These are phyloP conservation scores for Syngnathus floridae DNA, from an alignment of 2,113 vertebrate genomes.

Conservation along the genomic window DNA sequence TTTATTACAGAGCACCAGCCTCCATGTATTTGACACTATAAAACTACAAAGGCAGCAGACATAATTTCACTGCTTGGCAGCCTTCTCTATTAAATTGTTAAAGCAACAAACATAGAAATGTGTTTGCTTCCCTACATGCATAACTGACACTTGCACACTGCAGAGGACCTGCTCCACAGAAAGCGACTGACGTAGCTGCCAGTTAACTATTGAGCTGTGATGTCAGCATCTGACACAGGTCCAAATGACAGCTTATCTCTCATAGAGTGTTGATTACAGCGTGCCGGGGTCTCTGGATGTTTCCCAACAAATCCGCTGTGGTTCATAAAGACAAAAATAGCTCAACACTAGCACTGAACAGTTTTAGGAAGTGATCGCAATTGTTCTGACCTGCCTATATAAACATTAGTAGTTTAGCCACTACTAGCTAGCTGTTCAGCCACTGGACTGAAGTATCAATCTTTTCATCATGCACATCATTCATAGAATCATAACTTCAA, in stretches of 20 bases:
- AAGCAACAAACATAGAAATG: neutral
- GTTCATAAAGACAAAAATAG: conserved; percentile 12
- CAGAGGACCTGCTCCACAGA: conserved; percentile 11
- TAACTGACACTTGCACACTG: conserved; percentile 12
- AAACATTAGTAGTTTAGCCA: too few relatives aligned
- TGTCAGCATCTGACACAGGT: conserved; percentile 30
- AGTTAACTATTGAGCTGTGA: conserved; percentile 40
- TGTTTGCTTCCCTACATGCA: conserved; percentile 7
- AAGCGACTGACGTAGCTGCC: conserved; percentile 1
- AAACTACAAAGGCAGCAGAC: neutral
- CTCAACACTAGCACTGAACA: neutral
- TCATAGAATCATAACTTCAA: too few relatives aligned
- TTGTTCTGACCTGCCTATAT: too few relatives aligned
- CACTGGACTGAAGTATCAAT: too few relatives aligned
- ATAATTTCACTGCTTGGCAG: neutral
- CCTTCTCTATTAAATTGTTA: neutral
- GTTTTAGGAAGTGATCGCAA: too few relatives aligned
- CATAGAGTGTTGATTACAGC: conserved; percentile 19
- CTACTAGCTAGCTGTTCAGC: too few relatives aligned
- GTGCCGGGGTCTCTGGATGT: neutral
- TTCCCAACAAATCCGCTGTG: conserved; percentile 4
- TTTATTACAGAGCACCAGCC: neutral
- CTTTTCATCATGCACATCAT: too few relatives aligned
- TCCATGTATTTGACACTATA: neutral
- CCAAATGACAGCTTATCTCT: conserved; percentile 26